A percentile compares a stretch with the other conserved stretches of the same genome.
These are phyloP conservation scores for Brachionus asplanchnoidis DNA, from an alignment of 1,140 invertebrate species.

Conservation along the genomic window DNA sequence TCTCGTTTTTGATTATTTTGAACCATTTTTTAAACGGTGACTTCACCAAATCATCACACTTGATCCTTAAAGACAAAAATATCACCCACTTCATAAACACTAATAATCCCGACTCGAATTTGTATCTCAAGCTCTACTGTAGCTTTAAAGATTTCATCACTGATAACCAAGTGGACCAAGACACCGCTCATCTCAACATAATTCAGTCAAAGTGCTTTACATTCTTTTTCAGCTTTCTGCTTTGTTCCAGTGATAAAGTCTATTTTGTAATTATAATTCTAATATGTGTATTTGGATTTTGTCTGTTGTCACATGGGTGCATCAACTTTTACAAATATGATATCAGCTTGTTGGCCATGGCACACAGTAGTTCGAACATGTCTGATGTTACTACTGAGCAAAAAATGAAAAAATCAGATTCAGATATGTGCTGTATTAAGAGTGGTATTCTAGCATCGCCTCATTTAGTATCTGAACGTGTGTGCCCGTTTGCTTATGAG, in stretches of 20 bases:
- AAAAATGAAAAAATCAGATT: neutral
- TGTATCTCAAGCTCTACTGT: neutral
- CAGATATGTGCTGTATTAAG: neutral
- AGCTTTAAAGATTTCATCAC: neutral
- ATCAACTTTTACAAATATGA: slow-evolving; percentile 19
- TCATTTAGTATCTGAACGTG: neutral
- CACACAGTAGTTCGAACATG: neutral
- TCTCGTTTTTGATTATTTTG: neutral
- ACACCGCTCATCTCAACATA: neutral
- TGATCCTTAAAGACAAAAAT: neutral
- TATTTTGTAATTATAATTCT: neutral
- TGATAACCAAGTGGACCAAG: neutral
- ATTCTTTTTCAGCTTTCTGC: neutral
- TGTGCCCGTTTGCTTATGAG: neutral
- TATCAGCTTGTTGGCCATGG: neutral
- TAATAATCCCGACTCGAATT: neutral
- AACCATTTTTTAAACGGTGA: neutral
- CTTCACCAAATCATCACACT: neutral
- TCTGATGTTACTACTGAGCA: neutral
- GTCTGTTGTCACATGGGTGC: neutral
- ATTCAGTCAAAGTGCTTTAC: neutral
- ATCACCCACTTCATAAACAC: neutral
- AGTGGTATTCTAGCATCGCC: neutral
- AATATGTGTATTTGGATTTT: neutral
- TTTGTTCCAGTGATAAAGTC: slow-evolving; percentile 10